A percentile compares a stretch with the other conserved stretches of the same genome.
phyloP scores from a whole-genome alignment of 2,888 invertebrate genomes.

The Conchocele bisecta region DNA sequence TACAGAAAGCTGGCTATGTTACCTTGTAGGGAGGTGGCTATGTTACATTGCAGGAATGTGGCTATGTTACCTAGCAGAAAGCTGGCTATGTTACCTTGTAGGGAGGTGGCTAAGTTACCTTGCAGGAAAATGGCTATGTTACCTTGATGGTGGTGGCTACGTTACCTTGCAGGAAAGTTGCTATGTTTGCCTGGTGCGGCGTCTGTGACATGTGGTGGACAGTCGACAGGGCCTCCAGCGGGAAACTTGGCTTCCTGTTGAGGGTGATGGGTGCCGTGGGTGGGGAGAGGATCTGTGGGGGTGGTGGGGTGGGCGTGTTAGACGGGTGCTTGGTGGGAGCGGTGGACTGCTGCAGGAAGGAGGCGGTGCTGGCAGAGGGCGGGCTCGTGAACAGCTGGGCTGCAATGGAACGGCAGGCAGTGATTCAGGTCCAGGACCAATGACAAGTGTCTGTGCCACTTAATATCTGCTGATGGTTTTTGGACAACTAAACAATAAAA shows the following conservation, averaged over 20 bases:
- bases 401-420: constrained; percentile 24
- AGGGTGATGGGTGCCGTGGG: constrained; percentile 31
- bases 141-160: too few species aligned
- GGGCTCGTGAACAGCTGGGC: constrained; percentile 56
- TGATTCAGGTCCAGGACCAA: too few species aligned
- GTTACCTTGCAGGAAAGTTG: constrained; percentile 50
- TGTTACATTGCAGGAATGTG: too few species aligned
- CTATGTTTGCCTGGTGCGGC: constrained; percentile 53
- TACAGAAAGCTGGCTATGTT: too few species aligned
- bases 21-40: too few species aligned
- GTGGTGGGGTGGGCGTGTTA: constrained; percentile 52
- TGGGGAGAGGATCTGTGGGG: constrained; percentile 49
- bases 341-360: constrained; percentile 10
- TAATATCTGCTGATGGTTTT: too few species aligned
- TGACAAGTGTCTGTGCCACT: too few species aligned
- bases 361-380: constrained; percentile 34
- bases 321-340: constrained; percentile 41
- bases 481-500: too few species aligned
- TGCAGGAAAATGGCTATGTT: too few species aligned
- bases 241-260: constrained; percentile 34
- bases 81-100: too few species aligned
- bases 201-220: constrained; percentile 60
- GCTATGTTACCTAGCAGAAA: too few species aligned
- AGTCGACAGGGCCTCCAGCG: constrained; percentile 43
- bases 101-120: too few species aligned